phyloP scores from a whole-genome alignment of 2,113 vertebrate species.

The Hemiscyllium ocellatum region DNA sequence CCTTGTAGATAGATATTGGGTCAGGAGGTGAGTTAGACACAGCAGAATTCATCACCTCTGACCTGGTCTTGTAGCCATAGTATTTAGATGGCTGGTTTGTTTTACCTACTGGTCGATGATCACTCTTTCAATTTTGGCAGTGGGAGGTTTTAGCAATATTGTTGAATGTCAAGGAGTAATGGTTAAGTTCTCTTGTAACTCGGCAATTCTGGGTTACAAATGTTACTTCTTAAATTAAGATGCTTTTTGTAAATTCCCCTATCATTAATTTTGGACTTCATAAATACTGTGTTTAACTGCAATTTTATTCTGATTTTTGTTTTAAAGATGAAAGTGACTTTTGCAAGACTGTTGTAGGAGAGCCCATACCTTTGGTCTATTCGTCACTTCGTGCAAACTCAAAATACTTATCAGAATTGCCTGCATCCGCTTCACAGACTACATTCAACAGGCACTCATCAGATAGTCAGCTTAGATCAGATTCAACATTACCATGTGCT shows the following conservation, averaged over 20 bases:
- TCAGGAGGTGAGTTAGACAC: too few relatives aligned
- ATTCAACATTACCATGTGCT: not conserved
- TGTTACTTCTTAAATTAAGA: not conserved
- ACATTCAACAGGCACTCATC: slow-evolving; percentile 42
- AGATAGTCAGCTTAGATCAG: not conserved
- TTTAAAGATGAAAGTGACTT: slow-evolving; percentile 69
- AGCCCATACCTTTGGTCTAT: slow-evolving; percentile 48
- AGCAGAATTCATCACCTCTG: too few relatives aligned
- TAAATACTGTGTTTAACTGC: not conserved
- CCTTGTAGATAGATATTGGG: too few relatives aligned
- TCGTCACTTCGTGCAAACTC: slow-evolving; percentile 52
- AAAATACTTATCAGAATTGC: slow-evolving; percentile 50
- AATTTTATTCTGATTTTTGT: slow-evolving; percentile 41
- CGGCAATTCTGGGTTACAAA: too few relatives aligned
- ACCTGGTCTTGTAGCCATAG: too few relatives aligned
- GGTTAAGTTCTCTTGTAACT: too few relatives aligned
- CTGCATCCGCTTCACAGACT: slow-evolving; percentile 44
- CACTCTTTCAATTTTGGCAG: too few relatives aligned
- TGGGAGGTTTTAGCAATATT: too few relatives aligned
- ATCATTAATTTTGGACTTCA: not conserved
- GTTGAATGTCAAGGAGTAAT: too few relatives aligned
- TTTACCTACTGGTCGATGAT: too few relatives aligned
- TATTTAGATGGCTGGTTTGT: too few relatives aligned
- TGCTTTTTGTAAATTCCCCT: not conserved
- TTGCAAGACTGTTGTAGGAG: slow-evolving; percentile 50